phyloP scores from a whole-genome alignment of 2,888 invertebrate species.

The Fabriciana adippe region DNA sequence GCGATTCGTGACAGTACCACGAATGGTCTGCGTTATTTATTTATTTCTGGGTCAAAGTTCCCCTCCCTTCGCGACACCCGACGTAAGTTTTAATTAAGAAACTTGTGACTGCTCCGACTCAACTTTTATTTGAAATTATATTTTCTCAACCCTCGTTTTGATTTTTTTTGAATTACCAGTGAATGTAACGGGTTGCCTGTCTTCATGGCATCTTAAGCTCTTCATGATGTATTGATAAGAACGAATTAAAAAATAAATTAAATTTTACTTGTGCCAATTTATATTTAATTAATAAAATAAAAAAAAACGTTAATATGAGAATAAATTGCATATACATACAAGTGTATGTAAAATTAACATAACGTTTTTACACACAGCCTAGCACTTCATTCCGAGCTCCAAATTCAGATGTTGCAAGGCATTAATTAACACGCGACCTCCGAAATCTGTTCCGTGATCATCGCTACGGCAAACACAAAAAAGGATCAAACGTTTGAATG shows the following conservation, averaged over 20 bases:
- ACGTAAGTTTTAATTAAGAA: conserved; percentile 83
- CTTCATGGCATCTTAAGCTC: background rate
- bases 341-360: background rate
- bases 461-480: conserved; percentile 76
- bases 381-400: conserved; percentile 1
- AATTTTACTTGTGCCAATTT: background rate
- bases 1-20: conserved; percentile 69
- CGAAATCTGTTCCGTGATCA: conserved; percentile 72
- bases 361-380: background rate
- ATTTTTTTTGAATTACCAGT: conserved; percentile 47
- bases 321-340: background rate
- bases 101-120: conserved; percentile 78
- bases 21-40: conserved; percentile 70
- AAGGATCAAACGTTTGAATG: conserved; percentile 81
- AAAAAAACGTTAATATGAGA: too few relatives aligned
- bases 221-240: conserved; percentile 12
- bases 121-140: conserved; percentile 82
- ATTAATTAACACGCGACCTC: conserved; percentile 67
- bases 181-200: conserved; percentile 64
- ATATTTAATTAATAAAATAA: background rate
- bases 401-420: conserved; percentile 37
- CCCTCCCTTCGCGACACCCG: conserved; percentile 71
- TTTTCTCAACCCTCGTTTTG: conserved; percentile 74
- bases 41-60: conserved; percentile 80
- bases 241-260: background rate